phyloP scores from a whole-genome alignment of 2,888 invertebrate species.

The Chrysolina oricalcia region DNA sequence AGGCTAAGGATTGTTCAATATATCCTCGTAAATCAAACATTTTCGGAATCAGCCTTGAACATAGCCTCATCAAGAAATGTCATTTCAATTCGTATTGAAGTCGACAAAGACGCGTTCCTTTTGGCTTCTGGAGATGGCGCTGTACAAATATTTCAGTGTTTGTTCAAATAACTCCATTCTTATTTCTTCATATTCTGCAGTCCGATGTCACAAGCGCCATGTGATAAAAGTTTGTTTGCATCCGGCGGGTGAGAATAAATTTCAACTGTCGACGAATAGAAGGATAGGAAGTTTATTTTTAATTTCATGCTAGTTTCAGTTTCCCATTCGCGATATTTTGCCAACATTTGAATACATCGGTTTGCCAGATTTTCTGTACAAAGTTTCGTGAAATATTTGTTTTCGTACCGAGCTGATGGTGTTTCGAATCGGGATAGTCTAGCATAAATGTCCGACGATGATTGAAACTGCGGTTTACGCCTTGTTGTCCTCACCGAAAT shows the following conservation, averaged over 20 bases:
- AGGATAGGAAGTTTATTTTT: slow-evolving; percentile 33
- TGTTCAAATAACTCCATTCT: neutral
- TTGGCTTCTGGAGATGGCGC: too few species aligned
- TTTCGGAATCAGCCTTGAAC: too few species aligned
- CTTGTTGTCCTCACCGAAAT: neutral
- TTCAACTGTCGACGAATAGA: slow-evolving; percentile 19
- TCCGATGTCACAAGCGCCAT: slow-evolving; percentile 6
- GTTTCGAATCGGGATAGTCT: neutral
- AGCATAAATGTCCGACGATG: neutral
- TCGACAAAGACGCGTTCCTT: too few species aligned
- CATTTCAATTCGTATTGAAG: too few species aligned
- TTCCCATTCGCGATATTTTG: slow-evolving; percentile 25
- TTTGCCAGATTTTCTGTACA: slow-evolving; percentile 20
- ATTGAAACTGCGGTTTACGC: slow-evolving; percentile 6
- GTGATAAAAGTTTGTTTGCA: slow-evolving; percentile 30
- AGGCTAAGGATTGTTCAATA: too few species aligned
- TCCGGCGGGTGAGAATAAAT: slow-evolving; percentile 19
- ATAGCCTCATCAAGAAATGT: too few species aligned
- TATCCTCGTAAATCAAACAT: too few species aligned
- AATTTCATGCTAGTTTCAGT: slow-evolving; percentile 15
- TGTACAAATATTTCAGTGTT: too few species aligned
- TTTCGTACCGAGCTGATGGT: neutral
- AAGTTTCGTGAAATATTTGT: slow-evolving; percentile 29
- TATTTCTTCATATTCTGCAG: neutral
- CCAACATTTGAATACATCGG: slow-evolving; percentile 32